Evolutionary conservation across 2,797 vertebrate species (phyloP).

Genomic region (Sardinella longiceps): DNA sequence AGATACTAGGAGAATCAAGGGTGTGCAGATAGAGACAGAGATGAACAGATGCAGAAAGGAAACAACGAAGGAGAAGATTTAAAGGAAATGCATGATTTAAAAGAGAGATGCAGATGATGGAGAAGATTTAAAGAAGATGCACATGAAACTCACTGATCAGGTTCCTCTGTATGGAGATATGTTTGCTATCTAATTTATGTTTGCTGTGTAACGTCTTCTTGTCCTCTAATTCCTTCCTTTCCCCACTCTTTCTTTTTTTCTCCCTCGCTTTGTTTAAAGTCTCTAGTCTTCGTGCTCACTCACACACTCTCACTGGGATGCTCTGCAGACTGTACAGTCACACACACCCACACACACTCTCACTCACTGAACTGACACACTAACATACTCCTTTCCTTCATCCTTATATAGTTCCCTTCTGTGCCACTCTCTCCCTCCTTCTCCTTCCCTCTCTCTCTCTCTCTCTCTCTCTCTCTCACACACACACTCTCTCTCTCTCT

Average conservation of each 20-base stretch:
- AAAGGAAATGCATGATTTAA: background rate
- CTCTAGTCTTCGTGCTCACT: background rate
- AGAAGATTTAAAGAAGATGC: background rate
- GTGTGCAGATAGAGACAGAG: background rate
- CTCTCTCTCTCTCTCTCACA: slow-evolving; percentile 37
- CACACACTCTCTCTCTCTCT: background rate
- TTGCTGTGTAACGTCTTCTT: background rate
- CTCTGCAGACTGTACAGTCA: background rate
- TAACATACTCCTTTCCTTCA: slow-evolving; percentile 1
- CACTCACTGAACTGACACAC: slow-evolving; percentile 13
- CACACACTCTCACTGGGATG: background rate
- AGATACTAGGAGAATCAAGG: too few species aligned
- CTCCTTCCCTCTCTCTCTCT: background rate
- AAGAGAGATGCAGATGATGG: background rate
- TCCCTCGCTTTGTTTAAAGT: background rate
- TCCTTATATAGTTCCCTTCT: slow-evolving; percentile 53
- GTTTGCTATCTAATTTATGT: background rate
- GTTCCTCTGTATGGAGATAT: background rate
- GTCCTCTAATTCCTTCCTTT: background rate
- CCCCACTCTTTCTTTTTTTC: background rate
- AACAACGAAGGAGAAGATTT: background rate
- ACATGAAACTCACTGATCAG: background rate
- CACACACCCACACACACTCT: background rate
- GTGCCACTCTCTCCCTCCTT: slow-evolving; percentile 49
- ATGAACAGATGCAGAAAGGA: background rate